Percentiles rank a stretch among this genome's conserved stretches.
Conservation (phyloP, 2,797 vertebrate species). For the Lates japonicus region DNA sequence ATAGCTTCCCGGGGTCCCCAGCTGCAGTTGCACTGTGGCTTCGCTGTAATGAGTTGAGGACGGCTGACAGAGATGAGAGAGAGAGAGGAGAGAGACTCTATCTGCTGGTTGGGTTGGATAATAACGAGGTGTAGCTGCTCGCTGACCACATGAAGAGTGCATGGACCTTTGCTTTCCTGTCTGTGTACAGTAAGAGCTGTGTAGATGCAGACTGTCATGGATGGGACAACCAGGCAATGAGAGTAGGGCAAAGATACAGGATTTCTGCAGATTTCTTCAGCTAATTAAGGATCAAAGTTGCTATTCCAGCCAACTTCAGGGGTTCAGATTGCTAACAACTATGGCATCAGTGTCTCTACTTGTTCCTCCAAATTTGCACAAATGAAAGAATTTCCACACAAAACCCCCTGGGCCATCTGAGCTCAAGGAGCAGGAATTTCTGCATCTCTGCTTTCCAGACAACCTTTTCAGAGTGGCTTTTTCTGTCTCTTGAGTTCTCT, state of each 20-base stretch:
- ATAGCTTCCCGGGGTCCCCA: conserved; percentile 50
- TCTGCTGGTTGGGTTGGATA: conserved; percentile 3
- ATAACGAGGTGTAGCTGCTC: conserved; percentile 29
- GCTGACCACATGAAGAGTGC: neutral
- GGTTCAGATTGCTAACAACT: conserved; percentile 41
- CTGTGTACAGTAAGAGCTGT: neutral
- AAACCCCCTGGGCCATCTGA: neutral
- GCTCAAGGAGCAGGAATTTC: neutral
- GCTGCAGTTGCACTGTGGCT: conserved; percentile 56
- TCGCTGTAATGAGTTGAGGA: conserved; percentile 55
- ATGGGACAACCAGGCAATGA: conserved; percentile 30
- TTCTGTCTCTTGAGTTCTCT: neutral
- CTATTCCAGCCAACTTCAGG: conserved; percentile 22
- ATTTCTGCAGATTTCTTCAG: conserved; percentile 64
- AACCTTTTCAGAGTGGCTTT: neutral
- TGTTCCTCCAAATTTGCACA: neutral
- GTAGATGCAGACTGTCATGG: neutral
- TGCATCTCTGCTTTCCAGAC: neutral
- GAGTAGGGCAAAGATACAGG: conserved; percentile 44
- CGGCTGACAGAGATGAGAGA: conserved; percentile 30
- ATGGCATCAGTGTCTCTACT: conserved; percentile 17
- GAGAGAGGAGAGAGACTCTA: conserved; percentile 11
- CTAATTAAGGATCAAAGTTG: conserved; percentile 65
- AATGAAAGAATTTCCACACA: neutral
- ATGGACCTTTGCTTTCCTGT: conserved; percentile 29